A percentile compares a stretch with the other conserved stretches of the same genome.
Conservation (phyloP, 2,113 vertebrate genomes). For the Anas platyrhynchos region DNA sequence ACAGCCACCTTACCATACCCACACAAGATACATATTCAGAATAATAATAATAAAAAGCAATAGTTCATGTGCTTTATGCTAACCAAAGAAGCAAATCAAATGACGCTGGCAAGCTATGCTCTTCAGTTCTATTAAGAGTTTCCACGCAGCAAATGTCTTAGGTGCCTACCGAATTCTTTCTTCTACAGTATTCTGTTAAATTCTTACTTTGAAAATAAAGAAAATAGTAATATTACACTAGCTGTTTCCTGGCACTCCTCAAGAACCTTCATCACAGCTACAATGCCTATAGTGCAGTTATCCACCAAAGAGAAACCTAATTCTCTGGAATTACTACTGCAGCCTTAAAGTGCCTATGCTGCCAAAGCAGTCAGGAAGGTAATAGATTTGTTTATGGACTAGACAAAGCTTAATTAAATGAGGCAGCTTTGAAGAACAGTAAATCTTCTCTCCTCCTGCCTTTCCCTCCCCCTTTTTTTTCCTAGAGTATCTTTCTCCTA, state of each 20-base stretch:
- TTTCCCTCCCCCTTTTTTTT: background rate
- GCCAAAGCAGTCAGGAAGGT: constrained; percentile 49
- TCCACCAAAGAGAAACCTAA: background rate
- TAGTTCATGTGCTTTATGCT: background rate
- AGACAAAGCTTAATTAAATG: constrained; percentile 66
- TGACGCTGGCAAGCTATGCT: background rate
- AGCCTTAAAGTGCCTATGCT: background rate
- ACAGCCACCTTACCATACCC: background rate
- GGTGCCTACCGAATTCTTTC: background rate
- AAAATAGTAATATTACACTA: background rate
- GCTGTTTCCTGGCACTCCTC: background rate
- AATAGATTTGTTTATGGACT: constrained; percentile 60
- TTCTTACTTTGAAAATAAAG: background rate
- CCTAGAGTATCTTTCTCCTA: constrained; percentile 53
- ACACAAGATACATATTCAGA: background rate
- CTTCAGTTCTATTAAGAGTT: background rate
- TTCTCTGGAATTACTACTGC: background rate
- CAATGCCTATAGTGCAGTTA: background rate
- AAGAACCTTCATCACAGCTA: background rate
- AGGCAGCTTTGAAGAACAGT: constrained; percentile 42
- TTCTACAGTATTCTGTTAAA: background rate
- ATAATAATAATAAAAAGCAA: background rate
- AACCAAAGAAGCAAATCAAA: background rate
- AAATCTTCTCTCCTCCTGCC: constrained; percentile 32
- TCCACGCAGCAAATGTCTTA: background rate